Conservation (phyloP, 2,113 vertebrate genomes). For the Ceyx cyanopectus region DNA sequence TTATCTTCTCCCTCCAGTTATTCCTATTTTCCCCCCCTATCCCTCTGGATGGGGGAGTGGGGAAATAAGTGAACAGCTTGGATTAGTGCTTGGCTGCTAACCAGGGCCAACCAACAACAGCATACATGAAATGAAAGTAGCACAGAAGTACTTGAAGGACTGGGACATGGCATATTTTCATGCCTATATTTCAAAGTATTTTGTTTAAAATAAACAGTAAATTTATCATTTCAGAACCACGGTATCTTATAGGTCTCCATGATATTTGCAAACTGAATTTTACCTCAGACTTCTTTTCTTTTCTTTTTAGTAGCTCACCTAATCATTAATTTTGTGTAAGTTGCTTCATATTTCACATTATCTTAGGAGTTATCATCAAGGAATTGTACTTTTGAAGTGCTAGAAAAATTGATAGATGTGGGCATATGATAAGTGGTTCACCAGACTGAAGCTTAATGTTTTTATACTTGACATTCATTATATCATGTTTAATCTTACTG, state of each 20-base stretch:
- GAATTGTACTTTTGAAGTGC: not conserved
- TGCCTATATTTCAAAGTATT: not conserved
- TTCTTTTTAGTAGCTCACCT: not conserved
- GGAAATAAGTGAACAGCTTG: not conserved
- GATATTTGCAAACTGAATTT: not conserved
- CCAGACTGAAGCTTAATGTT: not conserved
- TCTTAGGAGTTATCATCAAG: not conserved
- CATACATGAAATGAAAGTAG: not conserved
- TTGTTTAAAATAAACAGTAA: constrained; percentile 17
- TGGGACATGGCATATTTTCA: not conserved
- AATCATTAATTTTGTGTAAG: not conserved
- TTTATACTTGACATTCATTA: not conserved
- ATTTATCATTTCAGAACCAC: not conserved
- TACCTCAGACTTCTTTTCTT: not conserved
- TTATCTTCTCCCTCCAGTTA: not conserved
- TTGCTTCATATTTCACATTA: not conserved
- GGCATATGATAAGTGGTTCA: not conserved
- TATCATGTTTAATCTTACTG: not conserved
- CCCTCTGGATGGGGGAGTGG: not conserved
- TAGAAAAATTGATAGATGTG: not conserved
- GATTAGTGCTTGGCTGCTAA: not conserved
- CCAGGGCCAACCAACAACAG: not conserved
- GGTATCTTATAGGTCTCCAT: not conserved
- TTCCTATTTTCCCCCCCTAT: not conserved
- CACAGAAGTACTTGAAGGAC: not conserved